These are phyloP conservation scores for Liolophura sinensis DNA, from an alignment of 1,140 invertebrate species.

Conservation along the genomic window DNA sequence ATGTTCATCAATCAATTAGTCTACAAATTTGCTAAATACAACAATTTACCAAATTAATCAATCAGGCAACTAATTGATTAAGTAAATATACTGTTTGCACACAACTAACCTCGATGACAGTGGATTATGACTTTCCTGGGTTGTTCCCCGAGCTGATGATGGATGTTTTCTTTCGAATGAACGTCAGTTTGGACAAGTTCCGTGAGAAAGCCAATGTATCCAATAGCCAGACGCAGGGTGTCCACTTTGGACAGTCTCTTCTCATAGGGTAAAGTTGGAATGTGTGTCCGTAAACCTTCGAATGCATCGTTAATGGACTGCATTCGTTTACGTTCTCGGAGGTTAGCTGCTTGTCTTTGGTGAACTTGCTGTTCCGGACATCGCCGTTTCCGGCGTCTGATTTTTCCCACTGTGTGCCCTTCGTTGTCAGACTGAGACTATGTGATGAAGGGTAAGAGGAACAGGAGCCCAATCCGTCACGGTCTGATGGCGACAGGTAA, in stretches of 20 bases:
- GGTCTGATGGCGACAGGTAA: too few species aligned
- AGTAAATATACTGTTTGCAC: background rate
- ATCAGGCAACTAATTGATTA: background rate
- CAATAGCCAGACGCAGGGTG: slow-evolving; percentile 93
- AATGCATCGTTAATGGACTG: slow-evolving; percentile 98
- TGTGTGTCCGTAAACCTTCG: slow-evolving; percentile 71
- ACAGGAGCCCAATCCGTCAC: too few species aligned
- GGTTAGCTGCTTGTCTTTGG: slow-evolving; percentile 91
- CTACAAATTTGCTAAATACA: too few species aligned
- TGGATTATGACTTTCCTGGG: slow-evolving; percentile 49
- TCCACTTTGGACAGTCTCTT: slow-evolving; percentile 97
- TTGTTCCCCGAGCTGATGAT: slow-evolving; percentile 23
- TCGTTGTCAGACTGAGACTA: too few species aligned
- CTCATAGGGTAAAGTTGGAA: slow-evolving; percentile 99
- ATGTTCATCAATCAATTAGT: too few species aligned
- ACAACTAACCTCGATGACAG: slow-evolving; percentile 37
- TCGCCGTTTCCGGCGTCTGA: too few species aligned
- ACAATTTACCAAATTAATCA: too few species aligned
- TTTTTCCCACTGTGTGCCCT: too few species aligned
- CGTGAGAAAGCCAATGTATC: slow-evolving; percentile 93
- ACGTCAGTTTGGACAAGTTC: slow-evolving; percentile 65
- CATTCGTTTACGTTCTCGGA: slow-evolving; percentile 92
- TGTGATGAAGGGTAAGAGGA: too few species aligned
- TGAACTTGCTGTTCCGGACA: too few species aligned
- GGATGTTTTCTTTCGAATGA: slow-evolving; percentile 29